Evolutionary conservation across 2,113 vertebrate species (phyloP).

Genomic region (Petrocephalus zakoni): DNA sequence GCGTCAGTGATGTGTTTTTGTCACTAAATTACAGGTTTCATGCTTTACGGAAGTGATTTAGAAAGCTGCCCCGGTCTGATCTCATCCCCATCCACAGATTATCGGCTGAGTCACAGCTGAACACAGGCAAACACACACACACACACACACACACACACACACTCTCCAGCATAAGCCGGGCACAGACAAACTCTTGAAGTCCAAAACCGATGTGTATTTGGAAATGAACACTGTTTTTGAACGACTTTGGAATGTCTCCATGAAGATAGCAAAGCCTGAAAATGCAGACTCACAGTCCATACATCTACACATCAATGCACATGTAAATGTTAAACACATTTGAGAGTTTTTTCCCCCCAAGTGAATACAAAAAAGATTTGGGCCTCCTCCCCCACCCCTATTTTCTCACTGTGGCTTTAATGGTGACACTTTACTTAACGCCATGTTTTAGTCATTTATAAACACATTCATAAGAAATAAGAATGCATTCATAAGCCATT

Average conservation of each 20-base stretch:
- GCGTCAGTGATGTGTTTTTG: constrained; percentile 11
- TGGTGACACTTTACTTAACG: too few species aligned
- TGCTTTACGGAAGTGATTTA: constrained; percentile 12
- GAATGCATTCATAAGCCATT: too few species aligned
- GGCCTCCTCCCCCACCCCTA: neutral
- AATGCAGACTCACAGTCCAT: neutral
- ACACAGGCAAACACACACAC: neutral
- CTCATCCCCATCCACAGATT: neutral
- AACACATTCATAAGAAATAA: too few species aligned
- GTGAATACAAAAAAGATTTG: neutral
- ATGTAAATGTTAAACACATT: neutral
- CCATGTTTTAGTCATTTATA: too few species aligned
- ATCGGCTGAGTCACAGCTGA: neutral
- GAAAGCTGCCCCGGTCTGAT: neutral
- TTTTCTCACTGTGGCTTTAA: neutral
- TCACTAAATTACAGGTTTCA: constrained; percentile 13
- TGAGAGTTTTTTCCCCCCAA: neutral
- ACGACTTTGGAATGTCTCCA: neutral
- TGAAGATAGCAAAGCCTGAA: neutral
- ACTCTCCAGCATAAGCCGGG: neutral
- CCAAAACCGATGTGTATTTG: neutral
- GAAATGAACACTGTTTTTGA: neutral
- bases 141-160: neutral
- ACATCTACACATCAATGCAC: neutral
- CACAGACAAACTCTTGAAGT: neutral